Evolutionary conservation across 2,113 vertebrate species (phyloP).

Genomic region (Cettia cetti): DNA sequence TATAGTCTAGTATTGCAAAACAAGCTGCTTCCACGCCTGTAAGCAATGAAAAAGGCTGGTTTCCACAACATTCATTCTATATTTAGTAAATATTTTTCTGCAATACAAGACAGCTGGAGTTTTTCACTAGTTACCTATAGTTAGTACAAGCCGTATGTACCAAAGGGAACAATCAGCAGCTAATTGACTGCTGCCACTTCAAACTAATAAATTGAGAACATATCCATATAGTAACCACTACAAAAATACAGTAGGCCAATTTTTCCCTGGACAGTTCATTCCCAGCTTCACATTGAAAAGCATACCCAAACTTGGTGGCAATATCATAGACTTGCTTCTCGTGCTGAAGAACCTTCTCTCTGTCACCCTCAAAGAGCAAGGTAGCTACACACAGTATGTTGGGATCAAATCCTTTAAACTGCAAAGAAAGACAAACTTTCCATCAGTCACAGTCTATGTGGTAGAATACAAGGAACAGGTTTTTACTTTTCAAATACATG

Average conservation of each 20-base stretch:
- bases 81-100: not conserved
- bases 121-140: not conserved
- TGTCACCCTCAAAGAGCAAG: constrained; percentile 92
- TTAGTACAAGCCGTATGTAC: not conserved
- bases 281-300: not conserved
- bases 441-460: not conserved
- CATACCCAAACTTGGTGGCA: constrained; percentile 96
- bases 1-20: not conserved
- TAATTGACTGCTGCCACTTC: not conserved
- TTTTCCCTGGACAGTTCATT: not conserved
- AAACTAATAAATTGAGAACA: not conserved
- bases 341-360: constrained; percentile 95
- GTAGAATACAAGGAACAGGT: not conserved
- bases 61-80: not conserved
- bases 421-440: constrained; percentile 46
- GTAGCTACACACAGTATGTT: constrained; percentile 91
- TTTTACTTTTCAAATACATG: not conserved
- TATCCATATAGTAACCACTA: not conserved
- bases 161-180: not conserved
- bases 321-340: constrained; percentile 99
- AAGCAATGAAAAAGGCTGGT: not conserved
- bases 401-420: constrained; percentile 99
- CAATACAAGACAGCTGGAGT: not conserved
- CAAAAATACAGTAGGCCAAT: not conserved
- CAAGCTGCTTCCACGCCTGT: not conserved